A percentile compares a stretch with the other conserved stretches of the same genome.
Evolutionary conservation across 2,113 vertebrate species (phyloP).

Genomic region (Toxotes jaculatrix): DNA sequence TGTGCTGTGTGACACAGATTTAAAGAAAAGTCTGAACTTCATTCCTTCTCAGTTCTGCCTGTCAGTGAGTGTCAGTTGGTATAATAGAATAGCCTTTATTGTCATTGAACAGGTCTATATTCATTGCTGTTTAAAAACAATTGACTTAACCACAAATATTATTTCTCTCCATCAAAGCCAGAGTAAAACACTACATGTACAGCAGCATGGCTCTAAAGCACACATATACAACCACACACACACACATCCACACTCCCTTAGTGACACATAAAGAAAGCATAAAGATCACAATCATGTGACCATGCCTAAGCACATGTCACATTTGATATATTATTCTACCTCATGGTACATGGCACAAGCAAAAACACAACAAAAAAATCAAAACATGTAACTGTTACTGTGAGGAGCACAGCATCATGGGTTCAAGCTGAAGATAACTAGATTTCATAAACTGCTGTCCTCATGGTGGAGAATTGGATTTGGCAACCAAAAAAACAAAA

Average conservation of each 20-base stretch:
- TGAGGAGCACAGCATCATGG: slow-evolving; percentile 13
- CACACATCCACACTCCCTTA: slow-evolving; percentile 15
- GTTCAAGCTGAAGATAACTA: slow-evolving; percentile 26
- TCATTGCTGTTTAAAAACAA: not conserved
- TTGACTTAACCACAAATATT: not conserved
- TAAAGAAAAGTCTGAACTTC: too few relatives aligned
- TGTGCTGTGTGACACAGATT: too few relatives aligned
- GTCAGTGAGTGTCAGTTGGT: too few relatives aligned
- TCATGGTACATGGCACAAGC: not conserved
- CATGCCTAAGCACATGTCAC: not conserved
- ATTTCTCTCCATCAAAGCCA: not conserved
- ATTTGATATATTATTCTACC: slow-evolving; percentile 1
- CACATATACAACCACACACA: not conserved
- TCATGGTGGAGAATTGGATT: slow-evolving; percentile 21
- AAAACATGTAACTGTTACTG: too few relatives aligned
- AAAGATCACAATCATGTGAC: slow-evolving; percentile 38
- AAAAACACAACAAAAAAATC: not conserved
- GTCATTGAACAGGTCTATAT: too few relatives aligned
- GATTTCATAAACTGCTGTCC: slow-evolving; percentile 22
- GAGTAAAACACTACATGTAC: not conserved
- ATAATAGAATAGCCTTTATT: too few relatives aligned
- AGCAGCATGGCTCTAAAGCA: not conserved
- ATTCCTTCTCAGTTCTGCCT: too few relatives aligned
- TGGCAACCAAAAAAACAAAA: slow-evolving; percentile 14
- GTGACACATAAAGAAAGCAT: slow-evolving; percentile 7